Evolutionary conservation across 2,113 vertebrate genomes (phyloP).

Genomic region (Psephotus haematonotus): DNA sequence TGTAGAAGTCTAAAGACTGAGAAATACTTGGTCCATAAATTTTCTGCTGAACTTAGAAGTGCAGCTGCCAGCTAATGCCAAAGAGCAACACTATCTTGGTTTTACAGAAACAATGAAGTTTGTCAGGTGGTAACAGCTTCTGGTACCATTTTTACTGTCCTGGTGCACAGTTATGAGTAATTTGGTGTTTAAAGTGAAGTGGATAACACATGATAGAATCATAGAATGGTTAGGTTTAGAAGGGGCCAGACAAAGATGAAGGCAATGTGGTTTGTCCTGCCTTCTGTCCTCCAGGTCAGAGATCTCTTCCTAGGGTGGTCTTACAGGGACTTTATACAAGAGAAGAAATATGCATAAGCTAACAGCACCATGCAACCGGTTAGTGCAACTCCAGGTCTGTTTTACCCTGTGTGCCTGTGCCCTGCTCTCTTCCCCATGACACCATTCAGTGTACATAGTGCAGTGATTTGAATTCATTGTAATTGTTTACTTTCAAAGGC

Average conservation of each 20-base stretch:
- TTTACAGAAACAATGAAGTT: not conserved
- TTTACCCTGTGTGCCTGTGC: accelerated
- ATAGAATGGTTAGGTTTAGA: not conserved
- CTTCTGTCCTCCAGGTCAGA: not conserved
- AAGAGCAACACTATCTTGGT: not conserved
- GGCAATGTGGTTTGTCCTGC: not conserved
- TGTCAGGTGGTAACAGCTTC: not conserved
- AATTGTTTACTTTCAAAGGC: not conserved
- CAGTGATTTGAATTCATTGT: not conserved
- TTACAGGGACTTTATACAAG: not conserved
- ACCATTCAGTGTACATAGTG: accelerated
- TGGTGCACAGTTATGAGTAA: not conserved
- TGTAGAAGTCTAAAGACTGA: not conserved
- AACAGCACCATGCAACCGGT: not conserved
- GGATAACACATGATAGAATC: not conserved
- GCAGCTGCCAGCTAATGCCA: not conserved
- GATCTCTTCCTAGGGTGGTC: not conserved
- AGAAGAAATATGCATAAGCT: not conserved
- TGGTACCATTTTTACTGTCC: not conserved
- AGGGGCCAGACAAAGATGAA: not conserved
- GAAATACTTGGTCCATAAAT: not conserved
- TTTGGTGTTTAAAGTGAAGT: not conserved
- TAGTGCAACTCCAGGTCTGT: not conserved
- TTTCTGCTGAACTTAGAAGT: not conserved
- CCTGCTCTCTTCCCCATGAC: not conserved